Evolutionary conservation across 2,797 vertebrate species (phyloP), one percentile per base, ranked within the genome.

Genomic region (Semotilus atromaculatus): DNA sequence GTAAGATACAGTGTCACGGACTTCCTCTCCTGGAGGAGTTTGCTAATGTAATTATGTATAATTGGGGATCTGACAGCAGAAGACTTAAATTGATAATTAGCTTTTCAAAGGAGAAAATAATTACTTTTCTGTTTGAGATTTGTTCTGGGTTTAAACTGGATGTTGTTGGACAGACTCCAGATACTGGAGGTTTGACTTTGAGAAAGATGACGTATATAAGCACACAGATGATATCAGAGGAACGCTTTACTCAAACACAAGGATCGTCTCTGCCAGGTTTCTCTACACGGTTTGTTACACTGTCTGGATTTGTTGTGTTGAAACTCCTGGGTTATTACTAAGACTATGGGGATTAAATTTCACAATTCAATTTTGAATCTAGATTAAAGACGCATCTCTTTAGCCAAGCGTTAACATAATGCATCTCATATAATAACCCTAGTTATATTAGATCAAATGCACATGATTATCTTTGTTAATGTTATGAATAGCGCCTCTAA

Each of bases 11-110:
- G 72, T 80, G 66, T 68, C 43, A 77, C 67, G 45, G 11, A 40
- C 79, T 40, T 84, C 43, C 55, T 78, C 76, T 84, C 55, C 77
- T 88, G 82, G 75, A 86, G 87, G 79, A 84, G 86, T 89, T 88
- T 87, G 70, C 40, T 80, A 80, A 80, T 85, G 75, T 88, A 87
- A 89, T 90, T 86, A 83, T 71, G 83, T 67, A 67, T 88, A 89
- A 90, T 85, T 87, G 82, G 43, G 86, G 87, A 80, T 89, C 86
- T 89, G 85, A 87, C 85, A 81, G 73, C 80, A 38, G 67, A 89
- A 68, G 45, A 48, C 53, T 74, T 67, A 73, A 81, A 86, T 74
- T 82, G 77, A 81, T 82, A 82, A 88, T 89, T 87, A 78, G 74
- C 40, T 78, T 83, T 80, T 88, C 85, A 86, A 81, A 82, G 23